Evolutionary conservation across 2,888 invertebrate genomes (phyloP), one percentile per base, ranked within the genome.

Genomic region (Venusia cambrica): DNA sequence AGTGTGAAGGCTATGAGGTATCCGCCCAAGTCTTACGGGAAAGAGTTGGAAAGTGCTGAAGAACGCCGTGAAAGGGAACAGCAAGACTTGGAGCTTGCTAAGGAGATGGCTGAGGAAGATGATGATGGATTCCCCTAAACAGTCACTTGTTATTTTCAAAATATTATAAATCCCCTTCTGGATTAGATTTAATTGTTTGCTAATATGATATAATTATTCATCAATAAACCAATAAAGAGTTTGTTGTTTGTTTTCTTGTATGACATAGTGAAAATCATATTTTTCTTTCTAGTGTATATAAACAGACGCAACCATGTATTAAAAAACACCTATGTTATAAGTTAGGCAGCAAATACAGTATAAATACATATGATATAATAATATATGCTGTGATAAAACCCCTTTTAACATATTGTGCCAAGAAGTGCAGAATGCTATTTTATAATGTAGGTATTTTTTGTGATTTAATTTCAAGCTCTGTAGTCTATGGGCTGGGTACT

Each of bases 1-100:
- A 98, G 98, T 79, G 98, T 99, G 41, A 99, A 98, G 78, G 99
- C 99, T 0, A 98, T 99, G 97, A 92, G 99, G 51, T 99, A 98
- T 87, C 99, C 99, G 8, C 98, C 98, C 0, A 99, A 99, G 71
- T 97, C 98, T 0, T 99, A 99, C 85, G 98, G 98, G 8, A 97
- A 98, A 68, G 98, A 99, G 73, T 87, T 99, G 40, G 99, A 99
- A 76, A 97, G 97, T 56, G 98, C 98, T 6, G 98, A 98, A 81
- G 98, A 98, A 64, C 91, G 98, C 28, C 90, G 98, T 38, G 98
- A 98, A 76, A 89, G 98, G 30, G 98, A 99, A 74, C 98, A 98
- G 65, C 98, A 99, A 77, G 99, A 99, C 81, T 88, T 99, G 62
- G 99, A 99, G 75, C 89, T 98, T 58, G 99, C 99, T n/a, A 99